Conservation (phyloP, 2,888 invertebrate species). For the Agapostemon virescens region DNA sequence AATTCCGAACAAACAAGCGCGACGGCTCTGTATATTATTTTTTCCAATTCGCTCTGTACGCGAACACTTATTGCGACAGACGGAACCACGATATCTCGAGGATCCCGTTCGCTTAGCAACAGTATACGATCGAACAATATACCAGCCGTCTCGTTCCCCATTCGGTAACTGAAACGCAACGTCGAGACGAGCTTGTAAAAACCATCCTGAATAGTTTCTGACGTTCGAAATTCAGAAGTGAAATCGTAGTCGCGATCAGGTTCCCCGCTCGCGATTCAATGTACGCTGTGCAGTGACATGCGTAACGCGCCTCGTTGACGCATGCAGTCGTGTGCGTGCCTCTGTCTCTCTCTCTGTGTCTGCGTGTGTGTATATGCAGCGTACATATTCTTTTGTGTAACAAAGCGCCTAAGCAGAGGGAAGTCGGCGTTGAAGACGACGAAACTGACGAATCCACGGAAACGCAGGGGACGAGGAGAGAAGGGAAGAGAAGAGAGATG, state of each 20-base stretch:
- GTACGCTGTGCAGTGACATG: not conserved
- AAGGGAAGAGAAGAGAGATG: not conserved
- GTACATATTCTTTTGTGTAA: not conserved
- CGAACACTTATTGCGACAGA: not conserved
- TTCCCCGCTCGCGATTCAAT: not conserved
- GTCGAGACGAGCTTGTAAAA: not conserved
- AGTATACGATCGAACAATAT: not conserved
- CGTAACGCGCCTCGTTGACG: not conserved
- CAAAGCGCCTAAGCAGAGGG: not conserved
- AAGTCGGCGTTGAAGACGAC: not conserved
- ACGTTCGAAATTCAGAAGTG: not conserved
- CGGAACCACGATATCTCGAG: not conserved
- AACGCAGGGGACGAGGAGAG: not conserved
- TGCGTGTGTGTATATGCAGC: not conserved
- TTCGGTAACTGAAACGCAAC: not conserved
- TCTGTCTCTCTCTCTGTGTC: too few species aligned
- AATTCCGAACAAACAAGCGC: too few species aligned
- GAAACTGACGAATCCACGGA: not conserved
- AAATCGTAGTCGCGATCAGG: constrained; percentile 8
- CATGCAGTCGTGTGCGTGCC: not conserved
- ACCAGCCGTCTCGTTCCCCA: not conserved
- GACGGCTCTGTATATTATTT: not conserved
- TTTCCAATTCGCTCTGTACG: not conserved
- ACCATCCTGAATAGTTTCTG: not conserved
- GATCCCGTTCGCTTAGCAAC: not conserved